Conservation (phyloP, 92 coral and sea anemone genomes). For the Porites divaricata region DNA sequence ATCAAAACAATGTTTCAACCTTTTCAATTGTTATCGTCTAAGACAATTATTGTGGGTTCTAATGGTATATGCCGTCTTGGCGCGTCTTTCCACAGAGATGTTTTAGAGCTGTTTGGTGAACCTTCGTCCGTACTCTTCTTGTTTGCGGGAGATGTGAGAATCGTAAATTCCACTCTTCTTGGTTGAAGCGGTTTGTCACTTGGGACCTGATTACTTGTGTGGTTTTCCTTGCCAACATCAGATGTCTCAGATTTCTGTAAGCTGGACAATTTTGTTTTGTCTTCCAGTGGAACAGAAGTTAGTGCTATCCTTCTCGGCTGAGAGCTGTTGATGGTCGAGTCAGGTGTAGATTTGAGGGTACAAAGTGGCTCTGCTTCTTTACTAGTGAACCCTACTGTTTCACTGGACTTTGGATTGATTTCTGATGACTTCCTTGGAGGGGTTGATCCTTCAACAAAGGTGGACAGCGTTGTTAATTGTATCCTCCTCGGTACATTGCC, state of each 20-base stretch:
- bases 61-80: constrained; percentile 61
- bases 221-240: constrained; percentile 30
- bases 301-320: constrained; percentile 17
- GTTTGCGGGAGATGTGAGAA: constrained; percentile 14
- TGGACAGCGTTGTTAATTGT: constrained; percentile 26
- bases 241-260: neutral
- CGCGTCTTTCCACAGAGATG: neutral
- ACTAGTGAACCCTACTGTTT: neutral
- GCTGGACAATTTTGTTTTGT: neutral
- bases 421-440: neutral
- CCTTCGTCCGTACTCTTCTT: neutral
- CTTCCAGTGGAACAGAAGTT: neutral
- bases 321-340: neutral
- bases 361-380: neutral
- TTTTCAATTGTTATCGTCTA: constrained; percentile 13
- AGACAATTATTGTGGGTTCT: constrained; percentile 60
- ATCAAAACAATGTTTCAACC: neutral
- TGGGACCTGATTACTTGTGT: neutral
- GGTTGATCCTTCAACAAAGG: constrained; percentile 6
- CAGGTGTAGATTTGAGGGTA: neutral
- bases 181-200: constrained; percentile 15
- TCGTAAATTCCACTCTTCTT: constrained; percentile 34
- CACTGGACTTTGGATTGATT: neutral
- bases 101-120: neutral
- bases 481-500: constrained; percentile 36